Evolutionary conservation across 1,140 invertebrate genomes (phyloP).

Genomic region (Drosophila hydei): DNA sequence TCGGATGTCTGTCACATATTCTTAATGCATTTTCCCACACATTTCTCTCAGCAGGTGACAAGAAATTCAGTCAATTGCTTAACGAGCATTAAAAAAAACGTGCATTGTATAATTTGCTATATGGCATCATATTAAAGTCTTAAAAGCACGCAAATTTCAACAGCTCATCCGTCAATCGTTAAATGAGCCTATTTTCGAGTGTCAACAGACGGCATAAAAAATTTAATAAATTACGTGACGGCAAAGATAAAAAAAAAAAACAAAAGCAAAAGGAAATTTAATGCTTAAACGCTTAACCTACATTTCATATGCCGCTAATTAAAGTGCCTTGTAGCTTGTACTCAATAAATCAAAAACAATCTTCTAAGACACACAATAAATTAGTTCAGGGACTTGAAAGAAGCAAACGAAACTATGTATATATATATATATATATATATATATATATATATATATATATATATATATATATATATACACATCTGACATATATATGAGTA

Average conservation of each 20-base stretch:
- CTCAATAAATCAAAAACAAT: constrained; percentile 42
- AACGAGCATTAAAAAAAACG: constrained; percentile 14
- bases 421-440: background rate
- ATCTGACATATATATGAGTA: too few relatives aligned
- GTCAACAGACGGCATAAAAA: constrained; percentile 47
- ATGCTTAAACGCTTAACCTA: constrained; percentile 53
- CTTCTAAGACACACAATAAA: constrained; percentile 25
- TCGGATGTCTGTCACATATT: constrained; percentile 35
- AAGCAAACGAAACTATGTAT: background rate
- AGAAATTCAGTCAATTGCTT: constrained; percentile 38
- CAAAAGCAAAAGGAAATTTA: constrained; percentile 10
- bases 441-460: constrained; percentile 1
- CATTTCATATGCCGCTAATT: constrained; percentile 48
- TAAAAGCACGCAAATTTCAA: constrained; percentile 19
- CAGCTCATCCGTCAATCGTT: constrained; percentile 45
- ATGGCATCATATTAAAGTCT: constrained; percentile 5
- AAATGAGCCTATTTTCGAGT: constrained; percentile 44
- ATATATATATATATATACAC: background rate
- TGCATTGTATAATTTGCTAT: background rate
- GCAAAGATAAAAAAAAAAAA: background rate
- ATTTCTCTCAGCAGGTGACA: constrained; percentile 34
- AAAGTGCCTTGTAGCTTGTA: constrained; percentile 13
- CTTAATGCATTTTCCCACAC: constrained; percentile 42
- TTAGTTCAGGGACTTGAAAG: constrained; percentile 35
- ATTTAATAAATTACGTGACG: constrained; percentile 24